Evolutionary conservation across 2,797 vertebrate genomes (phyloP).

Genomic region (Leontopithecus rosalia): DNA sequence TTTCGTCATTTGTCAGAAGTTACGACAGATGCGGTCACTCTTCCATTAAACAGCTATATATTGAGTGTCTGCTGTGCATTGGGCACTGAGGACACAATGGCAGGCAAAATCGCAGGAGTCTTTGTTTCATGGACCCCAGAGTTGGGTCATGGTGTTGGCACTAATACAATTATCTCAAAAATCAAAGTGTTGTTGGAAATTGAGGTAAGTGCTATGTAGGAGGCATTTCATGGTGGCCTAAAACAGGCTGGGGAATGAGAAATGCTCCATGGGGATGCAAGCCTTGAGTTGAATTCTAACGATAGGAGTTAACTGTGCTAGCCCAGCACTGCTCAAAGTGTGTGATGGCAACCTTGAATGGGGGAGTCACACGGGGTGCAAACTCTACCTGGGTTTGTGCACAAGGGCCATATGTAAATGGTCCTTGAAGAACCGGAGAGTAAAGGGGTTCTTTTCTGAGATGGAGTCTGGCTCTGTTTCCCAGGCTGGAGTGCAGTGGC

Average conservation of each 20-base stretch:
- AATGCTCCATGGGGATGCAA: not conserved
- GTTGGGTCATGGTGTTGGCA: not conserved
- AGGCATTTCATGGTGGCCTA: not conserved
- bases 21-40: not conserved
- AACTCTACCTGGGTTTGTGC: not conserved
- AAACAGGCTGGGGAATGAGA: not conserved
- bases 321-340: not conserved
- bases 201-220: not conserved
- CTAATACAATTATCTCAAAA: not conserved
- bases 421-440: not conserved
- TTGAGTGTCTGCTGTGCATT: no score
- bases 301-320: rapidly evolving
- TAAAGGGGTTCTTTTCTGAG: not conserved
- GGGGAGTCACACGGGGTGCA: no score
- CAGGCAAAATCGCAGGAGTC: not conserved
- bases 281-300: not conserved
- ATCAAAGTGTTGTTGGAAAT: not conserved
- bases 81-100: not conserved
- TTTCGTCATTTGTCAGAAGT: not conserved
- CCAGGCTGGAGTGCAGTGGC: not conserved
- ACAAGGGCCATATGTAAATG: not conserved
- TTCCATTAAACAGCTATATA: not conserved
- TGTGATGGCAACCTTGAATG: not conserved
- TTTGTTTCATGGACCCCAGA: not conserved
- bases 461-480: not conserved